These are phyloP conservation scores for Drosophila borborema DNA, from an alignment of 2,888 invertebrate genomes.

Conservation along the genomic window DNA sequence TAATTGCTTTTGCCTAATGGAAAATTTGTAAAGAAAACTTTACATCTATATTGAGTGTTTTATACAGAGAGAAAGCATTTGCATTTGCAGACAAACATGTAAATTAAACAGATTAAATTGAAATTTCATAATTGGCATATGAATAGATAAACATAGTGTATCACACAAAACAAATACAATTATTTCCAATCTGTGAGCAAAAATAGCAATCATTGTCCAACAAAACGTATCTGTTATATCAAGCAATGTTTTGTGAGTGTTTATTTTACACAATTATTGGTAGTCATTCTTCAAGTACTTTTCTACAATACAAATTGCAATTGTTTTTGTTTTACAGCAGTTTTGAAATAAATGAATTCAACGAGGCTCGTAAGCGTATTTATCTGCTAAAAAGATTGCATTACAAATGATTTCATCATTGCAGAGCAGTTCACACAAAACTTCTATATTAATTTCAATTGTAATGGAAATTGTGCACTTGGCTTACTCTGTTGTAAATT, in stretches of 20 bases:
- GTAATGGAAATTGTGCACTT: not conserved
- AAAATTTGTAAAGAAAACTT: no score
- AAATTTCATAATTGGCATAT: no score
- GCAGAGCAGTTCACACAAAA: no score
- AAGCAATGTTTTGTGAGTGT: not conserved
- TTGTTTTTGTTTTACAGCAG: not conserved
- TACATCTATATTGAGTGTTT: no score
- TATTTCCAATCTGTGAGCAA: not conserved
- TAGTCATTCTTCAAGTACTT: not conserved
- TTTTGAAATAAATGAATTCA: not conserved
- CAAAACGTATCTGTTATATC: constrained; percentile 15
- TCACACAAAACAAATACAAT: not conserved
- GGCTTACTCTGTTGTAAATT: constrained; percentile 36
- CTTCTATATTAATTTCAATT: not conserved
- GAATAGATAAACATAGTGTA: no score
- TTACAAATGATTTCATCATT: not conserved
- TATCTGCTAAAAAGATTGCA: not conserved
- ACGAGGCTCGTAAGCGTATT: no score
- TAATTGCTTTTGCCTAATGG: no score
- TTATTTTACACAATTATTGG: not conserved
- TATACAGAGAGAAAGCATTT: no score
- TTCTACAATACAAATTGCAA: not conserved
- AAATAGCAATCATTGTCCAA: not conserved
- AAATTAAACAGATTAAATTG: no score
- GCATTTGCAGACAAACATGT: no score